phyloP scores from a whole-genome alignment of 2,888 invertebrate species.

The Pachliopta kotzebuea region DNA sequence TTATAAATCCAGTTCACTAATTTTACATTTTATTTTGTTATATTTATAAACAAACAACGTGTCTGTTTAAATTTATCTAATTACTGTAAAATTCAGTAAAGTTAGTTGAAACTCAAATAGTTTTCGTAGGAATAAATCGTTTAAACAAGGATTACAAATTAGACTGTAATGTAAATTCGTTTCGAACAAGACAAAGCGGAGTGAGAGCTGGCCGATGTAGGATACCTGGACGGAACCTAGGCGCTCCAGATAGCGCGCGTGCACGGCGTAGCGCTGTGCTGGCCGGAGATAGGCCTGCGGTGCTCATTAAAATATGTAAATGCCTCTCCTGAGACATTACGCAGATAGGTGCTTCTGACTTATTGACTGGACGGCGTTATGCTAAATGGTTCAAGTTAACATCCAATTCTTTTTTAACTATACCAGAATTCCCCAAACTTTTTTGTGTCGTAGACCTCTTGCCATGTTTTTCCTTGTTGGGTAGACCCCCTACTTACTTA shows the following conservation, averaged over 20 bases:
- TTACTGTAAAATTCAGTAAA: background rate
- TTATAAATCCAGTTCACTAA: no score
- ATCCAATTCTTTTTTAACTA: no score
- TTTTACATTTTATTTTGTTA: no score
- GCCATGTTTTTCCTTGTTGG: no score
- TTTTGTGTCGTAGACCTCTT: no score
- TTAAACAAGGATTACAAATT: slow-evolving; percentile 25
- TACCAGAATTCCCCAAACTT: no score
- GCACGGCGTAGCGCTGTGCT: slow-evolving; percentile 37
- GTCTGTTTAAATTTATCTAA: no score
- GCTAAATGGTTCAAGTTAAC: slow-evolving; percentile 33
- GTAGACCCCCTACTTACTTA: no score
- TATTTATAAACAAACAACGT: no score
- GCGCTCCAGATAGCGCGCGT: slow-evolving; percentile 19
- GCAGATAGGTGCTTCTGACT: slow-evolving; percentile 78
- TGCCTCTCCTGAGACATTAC: slow-evolving; percentile 72
- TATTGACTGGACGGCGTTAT: slow-evolving; percentile 62
- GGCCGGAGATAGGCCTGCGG: slow-evolving; percentile 61
- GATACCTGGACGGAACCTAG: slow-evolving; percentile 28
- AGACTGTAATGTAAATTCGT: slow-evolving; percentile 20
- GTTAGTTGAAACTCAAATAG: background rate
- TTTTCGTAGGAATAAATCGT: slow-evolving; percentile 2
- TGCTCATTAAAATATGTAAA: slow-evolving; percentile 81
- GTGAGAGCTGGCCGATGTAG: slow-evolving; percentile 24
- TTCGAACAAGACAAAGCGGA: slow-evolving; percentile 20